phyloP scores from a whole-genome alignment of 37 sponge, comb jelly and placozoan genomes.

The Beroe ovata region DNA sequence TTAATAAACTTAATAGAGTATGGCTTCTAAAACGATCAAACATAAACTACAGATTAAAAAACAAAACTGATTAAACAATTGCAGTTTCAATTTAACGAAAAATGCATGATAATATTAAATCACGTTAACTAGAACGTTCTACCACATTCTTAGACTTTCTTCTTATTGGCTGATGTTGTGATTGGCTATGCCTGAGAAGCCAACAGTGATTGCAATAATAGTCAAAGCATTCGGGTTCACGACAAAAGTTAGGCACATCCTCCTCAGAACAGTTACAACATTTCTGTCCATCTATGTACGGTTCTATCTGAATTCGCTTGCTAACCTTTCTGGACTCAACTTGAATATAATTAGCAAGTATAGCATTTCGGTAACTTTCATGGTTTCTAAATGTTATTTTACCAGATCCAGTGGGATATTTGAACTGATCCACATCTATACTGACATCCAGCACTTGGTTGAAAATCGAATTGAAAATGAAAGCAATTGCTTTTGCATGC shows the following conservation, averaged over 20 bases:
- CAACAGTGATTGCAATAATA: constrained; percentile 47
- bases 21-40: too few species aligned
- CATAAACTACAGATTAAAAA: too few species aligned
- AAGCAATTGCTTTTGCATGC: constrained; percentile 90
- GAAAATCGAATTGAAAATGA: constrained; percentile 95
- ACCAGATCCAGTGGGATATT: constrained; percentile 98
- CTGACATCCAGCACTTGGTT: constrained; percentile 96
- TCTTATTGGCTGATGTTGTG: constrained; percentile 7
- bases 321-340: constrained; percentile 72
- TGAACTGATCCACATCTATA: constrained; percentile 92
- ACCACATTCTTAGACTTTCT: constrained; percentile 21
- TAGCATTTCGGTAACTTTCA: constrained; percentile 89
- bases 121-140: too few species aligned
- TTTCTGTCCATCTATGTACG: constrained; percentile 49
- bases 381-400: constrained; percentile 89
- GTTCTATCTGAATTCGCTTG: constrained; percentile 50
- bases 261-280: constrained; percentile 10
- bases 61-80: too few species aligned
- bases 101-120: too few species aligned
- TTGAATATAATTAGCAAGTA: constrained; percentile 91
- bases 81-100: too few species aligned
- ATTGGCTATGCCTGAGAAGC: constrained; percentile 1
- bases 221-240: not conserved
- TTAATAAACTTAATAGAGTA: too few species aligned
- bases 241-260: constrained; percentile 60